These are phyloP conservation scores for Aphidius ervi DNA, from an alignment of 1,140 invertebrate species.

Conservation along the genomic window DNA sequence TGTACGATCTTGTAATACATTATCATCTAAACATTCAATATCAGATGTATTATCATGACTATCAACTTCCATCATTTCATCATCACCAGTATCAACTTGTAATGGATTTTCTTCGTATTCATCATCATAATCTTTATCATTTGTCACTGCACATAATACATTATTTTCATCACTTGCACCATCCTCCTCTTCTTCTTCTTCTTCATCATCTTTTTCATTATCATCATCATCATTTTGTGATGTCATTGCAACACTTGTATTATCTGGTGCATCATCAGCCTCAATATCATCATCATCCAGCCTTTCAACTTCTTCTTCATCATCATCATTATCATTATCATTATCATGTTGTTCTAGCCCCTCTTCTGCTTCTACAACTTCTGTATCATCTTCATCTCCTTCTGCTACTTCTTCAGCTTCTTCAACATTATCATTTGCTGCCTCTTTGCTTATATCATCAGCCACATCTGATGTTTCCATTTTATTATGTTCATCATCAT, in stretches of 20 bases:
- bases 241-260: constrained; percentile 27
- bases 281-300: constrained; percentile 25
- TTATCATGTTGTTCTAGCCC: constrained; percentile 23
- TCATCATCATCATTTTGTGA: constrained; percentile 26
- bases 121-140: constrained; percentile 8
- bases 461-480: constrained; percentile 15
- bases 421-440: background rate
- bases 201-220: constrained; percentile 12
- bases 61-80: constrained; percentile 43
- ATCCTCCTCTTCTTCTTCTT: constrained; percentile 24
- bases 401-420: constrained; percentile 22
- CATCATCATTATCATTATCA: constrained; percentile 13
- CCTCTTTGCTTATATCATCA: constrained; percentile 24
- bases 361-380: constrained; percentile 28
- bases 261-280: constrained; percentile 24
- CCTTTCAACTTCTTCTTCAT: constrained; percentile 24
- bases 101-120: constrained; percentile 16
- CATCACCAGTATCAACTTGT: background rate
- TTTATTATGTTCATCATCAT: constrained; percentile 22
- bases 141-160: constrained; percentile 38
- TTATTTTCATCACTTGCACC: constrained; percentile 37
- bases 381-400: constrained; percentile 22
- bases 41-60: constrained; percentile 45
- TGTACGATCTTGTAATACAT: constrained; percentile 19
- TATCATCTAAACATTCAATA: constrained; percentile 47